Conservation (phyloP, 2,888 invertebrate species). For the Oligia strigilis region DNA sequence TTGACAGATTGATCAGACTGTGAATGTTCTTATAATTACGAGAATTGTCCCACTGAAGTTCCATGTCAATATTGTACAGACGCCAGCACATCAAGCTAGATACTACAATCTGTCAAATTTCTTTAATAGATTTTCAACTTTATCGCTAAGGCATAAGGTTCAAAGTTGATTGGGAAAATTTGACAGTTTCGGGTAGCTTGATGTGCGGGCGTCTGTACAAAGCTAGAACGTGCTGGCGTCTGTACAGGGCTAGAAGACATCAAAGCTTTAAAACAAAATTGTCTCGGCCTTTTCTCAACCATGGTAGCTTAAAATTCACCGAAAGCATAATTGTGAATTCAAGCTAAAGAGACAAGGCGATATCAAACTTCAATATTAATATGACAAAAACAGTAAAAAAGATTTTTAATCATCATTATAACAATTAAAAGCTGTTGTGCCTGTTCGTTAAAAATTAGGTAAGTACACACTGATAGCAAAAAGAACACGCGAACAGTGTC, state of each 20-base stretch:
- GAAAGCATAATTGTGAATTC: not conserved
- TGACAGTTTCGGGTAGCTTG: no score
- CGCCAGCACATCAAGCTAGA: no score
- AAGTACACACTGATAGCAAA: constrained; percentile 68
- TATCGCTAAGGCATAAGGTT: no score
- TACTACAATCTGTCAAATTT: no score
- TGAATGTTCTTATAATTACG: no score
- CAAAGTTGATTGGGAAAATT: no score
- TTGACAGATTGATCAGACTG: no score
- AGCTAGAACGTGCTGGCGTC: not conserved
- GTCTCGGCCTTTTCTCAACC: not conserved
- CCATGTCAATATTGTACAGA: no score
- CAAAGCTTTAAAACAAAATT: not conserved
- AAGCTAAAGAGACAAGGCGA: not conserved
- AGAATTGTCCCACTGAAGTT: not conserved
- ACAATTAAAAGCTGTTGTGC: not conserved
- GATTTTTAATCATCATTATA: not conserved
- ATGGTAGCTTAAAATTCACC: not conserved
- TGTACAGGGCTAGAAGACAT: not conserved
- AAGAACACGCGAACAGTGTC: constrained; percentile 78
- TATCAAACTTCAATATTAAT: not conserved
- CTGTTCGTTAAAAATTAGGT: constrained; percentile 39
- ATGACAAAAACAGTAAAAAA: not conserved
- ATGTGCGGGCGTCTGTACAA: no score
- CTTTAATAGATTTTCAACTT: no score